phyloP scores from a whole-genome alignment of 2,797 vertebrate species.

The Remorina albescens region DNA sequence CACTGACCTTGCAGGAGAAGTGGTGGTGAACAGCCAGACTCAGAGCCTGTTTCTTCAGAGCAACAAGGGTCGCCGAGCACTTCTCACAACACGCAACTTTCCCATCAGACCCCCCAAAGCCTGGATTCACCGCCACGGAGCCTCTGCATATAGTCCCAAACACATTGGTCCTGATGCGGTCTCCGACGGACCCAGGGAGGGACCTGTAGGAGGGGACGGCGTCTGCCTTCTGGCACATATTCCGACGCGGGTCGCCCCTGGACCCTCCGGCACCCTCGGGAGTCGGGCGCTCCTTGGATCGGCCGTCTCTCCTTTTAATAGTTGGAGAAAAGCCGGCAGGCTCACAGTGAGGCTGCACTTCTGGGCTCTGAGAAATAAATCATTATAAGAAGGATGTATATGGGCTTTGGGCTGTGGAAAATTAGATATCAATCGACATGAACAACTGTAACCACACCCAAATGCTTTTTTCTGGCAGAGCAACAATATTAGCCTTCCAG shows the following conservation, averaged over 20 bases:
- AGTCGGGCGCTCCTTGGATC: constrained; percentile 80
- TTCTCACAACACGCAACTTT: constrained; percentile 92
- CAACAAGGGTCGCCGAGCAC: constrained; percentile 92
- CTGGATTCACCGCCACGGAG: constrained; percentile 82
- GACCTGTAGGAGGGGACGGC: constrained; percentile 85
- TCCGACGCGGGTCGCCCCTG: constrained; percentile 86
- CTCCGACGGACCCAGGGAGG: constrained; percentile 62
- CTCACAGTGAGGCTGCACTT: constrained; percentile 67
- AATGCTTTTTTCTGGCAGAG: constrained; percentile 30
- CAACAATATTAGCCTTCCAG: constrained; percentile 14
- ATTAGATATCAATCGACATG: constrained; percentile 59
- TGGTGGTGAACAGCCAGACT: constrained; percentile 92
- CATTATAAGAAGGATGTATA: constrained; percentile 46
- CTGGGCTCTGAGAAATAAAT: constrained; percentile 63
- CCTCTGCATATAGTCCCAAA: constrained; percentile 83
- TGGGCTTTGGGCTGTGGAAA: constrained; percentile 49
- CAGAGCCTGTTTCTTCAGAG: constrained; percentile 93
- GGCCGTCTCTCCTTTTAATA: constrained; percentile 14
- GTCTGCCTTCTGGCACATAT: constrained; percentile 87
- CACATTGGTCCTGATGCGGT: constrained; percentile 83
- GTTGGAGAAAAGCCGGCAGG: constrained; percentile 59
- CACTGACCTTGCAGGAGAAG: constrained; percentile 88
- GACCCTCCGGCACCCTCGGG: constrained; percentile 90
- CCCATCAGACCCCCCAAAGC: constrained; percentile 86
- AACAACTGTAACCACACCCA: constrained; percentile 78